Evolutionary conservation across 2,113 vertebrate genomes (phyloP).

Genomic region (Gambusia holbrooki): DNA sequence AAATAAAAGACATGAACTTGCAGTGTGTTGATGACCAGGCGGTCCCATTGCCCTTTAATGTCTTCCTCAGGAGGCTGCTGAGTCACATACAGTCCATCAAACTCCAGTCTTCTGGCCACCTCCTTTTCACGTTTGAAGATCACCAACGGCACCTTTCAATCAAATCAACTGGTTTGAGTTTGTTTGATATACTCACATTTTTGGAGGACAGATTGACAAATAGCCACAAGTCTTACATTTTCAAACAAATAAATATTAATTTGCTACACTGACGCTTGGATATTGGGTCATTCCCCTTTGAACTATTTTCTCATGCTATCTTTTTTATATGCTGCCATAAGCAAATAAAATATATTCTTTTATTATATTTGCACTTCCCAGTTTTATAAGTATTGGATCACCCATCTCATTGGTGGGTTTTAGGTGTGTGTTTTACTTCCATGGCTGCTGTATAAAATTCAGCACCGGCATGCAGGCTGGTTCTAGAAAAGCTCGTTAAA

Average conservation of each 20-base stretch:
- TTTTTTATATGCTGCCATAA: background rate
- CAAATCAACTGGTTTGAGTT: background rate
- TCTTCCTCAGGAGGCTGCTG: conserved; percentile 94
- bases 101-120: conserved; percentile 92
- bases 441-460: background rate
- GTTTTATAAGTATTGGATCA: background rate
- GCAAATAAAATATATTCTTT: background rate
- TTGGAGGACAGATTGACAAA: background rate
- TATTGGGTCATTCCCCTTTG: background rate
- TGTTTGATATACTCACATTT: too few relatives aligned
- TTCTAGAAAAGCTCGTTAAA: background rate
- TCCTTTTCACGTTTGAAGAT: conserved; percentile 98
- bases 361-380: background rate
- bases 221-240: background rate
- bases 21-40: conserved; percentile 93
- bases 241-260: background rate
- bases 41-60: conserved; percentile 97
- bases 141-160: conserved; percentile 89
- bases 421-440: background rate
- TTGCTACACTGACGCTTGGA: background rate
- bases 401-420: background rate
- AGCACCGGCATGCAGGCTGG: background rate
- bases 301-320: background rate
- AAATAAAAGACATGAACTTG: conserved; percentile 73
- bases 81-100: conserved; percentile 93